phyloP scores from a whole-genome alignment of 2,888 invertebrate species.

The Amphimallon solstitiale region DNA sequence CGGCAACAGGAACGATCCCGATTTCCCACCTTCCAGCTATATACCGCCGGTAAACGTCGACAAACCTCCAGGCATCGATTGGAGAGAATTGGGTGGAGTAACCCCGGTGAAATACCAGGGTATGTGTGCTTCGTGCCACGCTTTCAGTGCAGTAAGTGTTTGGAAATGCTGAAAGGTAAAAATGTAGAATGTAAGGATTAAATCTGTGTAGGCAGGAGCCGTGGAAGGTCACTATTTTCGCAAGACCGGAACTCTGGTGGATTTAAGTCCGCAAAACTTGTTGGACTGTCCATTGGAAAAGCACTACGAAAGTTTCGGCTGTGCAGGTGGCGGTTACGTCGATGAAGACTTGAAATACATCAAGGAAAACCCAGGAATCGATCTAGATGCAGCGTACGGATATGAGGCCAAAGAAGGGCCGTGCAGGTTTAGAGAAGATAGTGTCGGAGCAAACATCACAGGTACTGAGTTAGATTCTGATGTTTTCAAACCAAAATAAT shows the following conservation, averaged over 20 bases:
- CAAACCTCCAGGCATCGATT: constrained; percentile 59
- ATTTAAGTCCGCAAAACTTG: constrained; percentile 68
- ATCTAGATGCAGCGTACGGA: constrained; percentile 68
- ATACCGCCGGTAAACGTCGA: constrained; percentile 45
- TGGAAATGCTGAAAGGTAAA: constrained; percentile 59
- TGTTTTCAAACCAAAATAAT: no score
- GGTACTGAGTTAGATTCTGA: constrained; percentile 9
- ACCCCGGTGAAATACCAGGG: constrained; percentile 58
- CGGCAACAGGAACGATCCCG: constrained; percentile 1
- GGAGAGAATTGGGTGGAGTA: constrained; percentile 60
- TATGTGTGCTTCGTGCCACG: constrained; percentile 60
- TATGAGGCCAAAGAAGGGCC: constrained; percentile 58
- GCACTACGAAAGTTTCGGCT: constrained; percentile 66
- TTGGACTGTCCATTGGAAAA: constrained; percentile 64
- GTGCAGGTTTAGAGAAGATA: constrained; percentile 43
- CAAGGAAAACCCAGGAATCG: constrained; percentile 66
- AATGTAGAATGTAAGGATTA: not conserved
- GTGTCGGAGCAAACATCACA: not conserved
- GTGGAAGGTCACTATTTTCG: constrained; percentile 67
- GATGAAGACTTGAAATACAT: constrained; percentile 64
- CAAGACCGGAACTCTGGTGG: constrained; percentile 63
- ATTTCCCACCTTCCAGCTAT: constrained; percentile 12
- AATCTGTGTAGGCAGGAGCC: constrained; percentile 65
- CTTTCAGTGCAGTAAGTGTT: constrained; percentile 60
- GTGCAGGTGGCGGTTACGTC: constrained; percentile 58